phyloP scores from a whole-genome alignment of 2,113 vertebrate species.

The Kryptolebias marmoratus region DNA sequence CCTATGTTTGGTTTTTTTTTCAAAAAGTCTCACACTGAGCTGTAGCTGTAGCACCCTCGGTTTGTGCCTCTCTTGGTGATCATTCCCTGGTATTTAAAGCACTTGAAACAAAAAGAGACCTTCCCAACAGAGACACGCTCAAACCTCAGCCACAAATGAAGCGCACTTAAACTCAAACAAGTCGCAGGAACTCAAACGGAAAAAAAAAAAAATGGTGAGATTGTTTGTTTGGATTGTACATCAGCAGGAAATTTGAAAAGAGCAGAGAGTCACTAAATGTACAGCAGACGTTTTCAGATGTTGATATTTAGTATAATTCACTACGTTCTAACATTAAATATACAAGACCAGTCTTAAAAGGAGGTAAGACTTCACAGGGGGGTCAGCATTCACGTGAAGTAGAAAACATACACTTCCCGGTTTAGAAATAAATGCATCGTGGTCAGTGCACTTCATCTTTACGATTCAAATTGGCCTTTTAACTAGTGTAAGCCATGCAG shows the following conservation, averaged over 20 bases:
- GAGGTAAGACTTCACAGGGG: slow-evolving; percentile 53
- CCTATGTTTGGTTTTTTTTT: background rate
- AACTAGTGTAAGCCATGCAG: slow-evolving; percentile 51
- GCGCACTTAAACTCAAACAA: slow-evolving; percentile 41
- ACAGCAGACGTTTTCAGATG: slow-evolving; percentile 43
- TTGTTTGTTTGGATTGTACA: slow-evolving; percentile 66
- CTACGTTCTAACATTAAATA: slow-evolving; percentile 66
- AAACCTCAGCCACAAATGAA: slow-evolving; percentile 46
- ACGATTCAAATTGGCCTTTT: slow-evolving; percentile 51
- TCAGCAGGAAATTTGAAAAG: slow-evolving; percentile 60
- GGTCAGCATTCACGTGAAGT: slow-evolving; percentile 61
- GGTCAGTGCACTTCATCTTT: slow-evolving; percentile 64
- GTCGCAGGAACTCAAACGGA: slow-evolving; percentile 46
- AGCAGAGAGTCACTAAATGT: slow-evolving; percentile 35
- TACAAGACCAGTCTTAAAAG: slow-evolving; percentile 46
- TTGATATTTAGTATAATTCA: slow-evolving; percentile 53
- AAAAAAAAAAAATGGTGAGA: slow-evolving; percentile 24
- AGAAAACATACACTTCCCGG: slow-evolving; percentile 58
- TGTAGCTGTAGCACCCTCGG: slow-evolving; percentile 26
- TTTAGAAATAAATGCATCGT: slow-evolving; percentile 57
- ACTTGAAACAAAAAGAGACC: slow-evolving; percentile 36
- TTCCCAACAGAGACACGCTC: slow-evolving; percentile 44
- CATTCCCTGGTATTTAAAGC: slow-evolving; percentile 42
- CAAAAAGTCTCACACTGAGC: background rate
- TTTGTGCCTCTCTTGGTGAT: slow-evolving; percentile 17